phyloP scores from a whole-genome alignment of 2,113 vertebrate genomes.

The Haliaeetus leucogaster region DNA sequence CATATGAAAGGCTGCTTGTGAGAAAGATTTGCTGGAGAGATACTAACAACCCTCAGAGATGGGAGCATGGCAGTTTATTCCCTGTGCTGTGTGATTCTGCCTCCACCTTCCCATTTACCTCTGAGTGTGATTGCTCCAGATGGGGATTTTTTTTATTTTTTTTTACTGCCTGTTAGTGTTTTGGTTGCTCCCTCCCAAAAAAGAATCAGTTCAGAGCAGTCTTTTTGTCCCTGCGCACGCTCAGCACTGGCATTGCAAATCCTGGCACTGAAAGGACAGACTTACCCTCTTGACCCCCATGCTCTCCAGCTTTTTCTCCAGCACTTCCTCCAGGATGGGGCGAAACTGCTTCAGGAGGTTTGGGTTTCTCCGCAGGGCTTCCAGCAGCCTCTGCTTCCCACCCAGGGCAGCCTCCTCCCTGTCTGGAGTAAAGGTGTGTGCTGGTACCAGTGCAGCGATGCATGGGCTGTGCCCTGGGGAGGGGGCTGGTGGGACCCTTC shows the following conservation, averaged over 20 bases:
- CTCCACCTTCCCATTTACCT: background rate
- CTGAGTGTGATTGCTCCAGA: background rate
- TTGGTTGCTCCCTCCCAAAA: background rate
- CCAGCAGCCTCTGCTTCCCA: slow-evolving; percentile 9
- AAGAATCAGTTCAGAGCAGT: background rate
- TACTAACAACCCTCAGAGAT: background rate
- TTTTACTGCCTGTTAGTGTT: background rate
- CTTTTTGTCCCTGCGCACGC: background rate
- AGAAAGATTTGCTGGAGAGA: background rate
- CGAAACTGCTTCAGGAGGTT: slow-evolving; percentile 58
- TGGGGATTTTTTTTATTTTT: too few species aligned
- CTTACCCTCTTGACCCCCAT: slow-evolving; percentile 62
- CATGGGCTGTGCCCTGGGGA: background rate
- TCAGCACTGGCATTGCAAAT: background rate
- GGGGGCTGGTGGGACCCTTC: background rate
- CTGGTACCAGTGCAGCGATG: fast-evolving
- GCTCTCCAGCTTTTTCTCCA: slow-evolving; percentile 72
- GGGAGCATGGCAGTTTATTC: background rate
- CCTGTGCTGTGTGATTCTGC: background rate
- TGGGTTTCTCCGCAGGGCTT: slow-evolving; percentile 32
- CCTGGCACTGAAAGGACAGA: background rate
- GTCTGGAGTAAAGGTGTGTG: background rate
- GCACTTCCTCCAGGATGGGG: slow-evolving; percentile 55
- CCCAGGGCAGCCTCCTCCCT: background rate
- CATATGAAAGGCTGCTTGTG: background rate